phyloP scores from a whole-genome alignment of 1,140 invertebrate species.

The Melipona quadrifasciata region DNA sequence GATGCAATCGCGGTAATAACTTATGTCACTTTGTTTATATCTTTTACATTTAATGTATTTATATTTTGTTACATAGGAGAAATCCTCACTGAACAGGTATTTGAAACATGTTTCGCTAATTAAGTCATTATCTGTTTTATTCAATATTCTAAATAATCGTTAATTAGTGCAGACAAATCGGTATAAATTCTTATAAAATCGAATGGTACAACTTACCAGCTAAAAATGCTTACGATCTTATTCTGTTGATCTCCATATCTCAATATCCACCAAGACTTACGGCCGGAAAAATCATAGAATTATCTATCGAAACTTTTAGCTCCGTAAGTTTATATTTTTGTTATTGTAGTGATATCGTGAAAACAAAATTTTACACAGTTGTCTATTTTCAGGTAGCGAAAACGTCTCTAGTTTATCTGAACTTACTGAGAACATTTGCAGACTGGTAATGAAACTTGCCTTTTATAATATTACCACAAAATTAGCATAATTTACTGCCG shows the following conservation, averaged over 20 bases:
- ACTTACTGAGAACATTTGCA: slow-evolving; percentile 52
- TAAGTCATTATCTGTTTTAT: background rate
- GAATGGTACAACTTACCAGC: slow-evolving; percentile 50
- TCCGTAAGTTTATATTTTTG: slow-evolving; percentile 32
- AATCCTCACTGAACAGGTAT: slow-evolving; percentile 67
- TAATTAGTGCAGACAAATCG: slow-evolving; percentile 48
- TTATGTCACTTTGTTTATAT: slow-evolving; percentile 60
- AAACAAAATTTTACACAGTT: no score
- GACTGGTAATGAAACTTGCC: background rate
- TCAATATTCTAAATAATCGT: background rate
- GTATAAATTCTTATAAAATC: slow-evolving; percentile 28
- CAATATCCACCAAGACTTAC: slow-evolving; percentile 53
- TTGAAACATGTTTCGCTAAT: background rate
- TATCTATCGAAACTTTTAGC: slow-evolving; percentile 48
- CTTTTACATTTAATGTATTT: slow-evolving; percentile 68
- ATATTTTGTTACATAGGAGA: slow-evolving; percentile 71
- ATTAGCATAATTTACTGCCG: no score
- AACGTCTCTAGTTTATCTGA: slow-evolving; percentile 55
- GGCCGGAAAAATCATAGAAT: slow-evolving; percentile 53
- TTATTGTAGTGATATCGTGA: background rate
- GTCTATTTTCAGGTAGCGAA: slow-evolving; percentile 46
- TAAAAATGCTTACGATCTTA: slow-evolving; percentile 22
- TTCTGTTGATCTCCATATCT: slow-evolving; percentile 44
- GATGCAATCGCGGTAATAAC: slow-evolving; percentile 52
- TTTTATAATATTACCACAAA: background rate